A percentile compares a stretch with the other conserved stretches of the same genome.
phyloP scores from a whole-genome alignment of 1,140 invertebrate genomes.

The Zaprionus gabonicus region DNA sequence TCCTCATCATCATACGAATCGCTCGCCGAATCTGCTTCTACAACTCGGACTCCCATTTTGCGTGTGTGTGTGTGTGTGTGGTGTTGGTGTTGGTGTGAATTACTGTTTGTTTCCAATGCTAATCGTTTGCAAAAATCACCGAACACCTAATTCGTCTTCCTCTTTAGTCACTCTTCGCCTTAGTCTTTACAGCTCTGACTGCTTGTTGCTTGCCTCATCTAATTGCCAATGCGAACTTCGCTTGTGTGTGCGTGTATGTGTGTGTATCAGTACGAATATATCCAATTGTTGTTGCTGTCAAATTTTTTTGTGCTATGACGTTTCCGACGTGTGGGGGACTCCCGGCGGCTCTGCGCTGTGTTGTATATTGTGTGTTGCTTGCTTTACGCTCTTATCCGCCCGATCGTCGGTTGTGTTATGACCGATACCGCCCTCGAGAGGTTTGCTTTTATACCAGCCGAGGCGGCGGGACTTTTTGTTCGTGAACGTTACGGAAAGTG shows the following conservation, averaged over 20 bases:
- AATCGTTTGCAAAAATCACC: conserved; percentile 67
- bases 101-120: conserved; percentile 57
- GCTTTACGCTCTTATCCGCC: conserved; percentile 30
- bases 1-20: conserved; percentile 75
- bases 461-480: conserved; percentile 61
- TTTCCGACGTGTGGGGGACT: conserved; percentile 46
- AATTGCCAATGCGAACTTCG: background rate
- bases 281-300: conserved; percentile 48
- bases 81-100: conserved; percentile 10
- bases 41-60: conserved; percentile 67
- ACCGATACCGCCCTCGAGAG: conserved; percentile 41
- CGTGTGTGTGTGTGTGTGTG: conserved; percentile 11
- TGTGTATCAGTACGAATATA: conserved; percentile 45
- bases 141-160: conserved; percentile 23
- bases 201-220: conserved; percentile 29
- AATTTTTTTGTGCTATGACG: conserved; percentile 29
- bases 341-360: conserved; percentile 28
- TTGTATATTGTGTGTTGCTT: conserved; percentile 15
- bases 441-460: conserved; percentile 62
- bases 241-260: background rate
- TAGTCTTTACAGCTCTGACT: conserved; percentile 12
- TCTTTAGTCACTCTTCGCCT: conserved; percentile 30
- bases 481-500: conserved; percentile 13
- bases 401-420: conserved; percentile 54
- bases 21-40: conserved; percentile 71